Evolutionary conservation across 1,140 invertebrate genomes (phyloP), one percentile per base, ranked within the genome.

Genomic region (Polypedilum pembai): DNA sequence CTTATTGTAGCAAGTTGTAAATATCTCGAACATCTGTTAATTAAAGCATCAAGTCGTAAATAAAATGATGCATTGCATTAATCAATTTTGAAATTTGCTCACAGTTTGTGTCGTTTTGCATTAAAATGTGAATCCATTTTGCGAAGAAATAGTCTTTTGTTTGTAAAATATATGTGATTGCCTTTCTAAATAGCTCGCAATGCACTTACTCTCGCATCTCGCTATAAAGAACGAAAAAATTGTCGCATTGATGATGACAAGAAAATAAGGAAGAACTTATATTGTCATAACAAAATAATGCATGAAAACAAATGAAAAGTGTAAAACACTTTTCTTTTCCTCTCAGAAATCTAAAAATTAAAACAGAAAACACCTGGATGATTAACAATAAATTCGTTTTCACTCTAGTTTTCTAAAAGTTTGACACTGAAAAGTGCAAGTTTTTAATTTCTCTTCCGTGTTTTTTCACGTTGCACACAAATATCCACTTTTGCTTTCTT

Each of bases 241-340:
- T 56, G 45, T 56, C 45, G n/a, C n/a, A 56, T 33, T 33, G 24
- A 33, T 33, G 24, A 33, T 5, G 5, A 33, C 24, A 33, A 33
- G 24, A 33, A 5, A 56, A 56, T 56, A 56, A 56, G 45, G 45
- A 56, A 56, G 45, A 56, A 56, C n/a, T 56, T 15, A 56, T 15
- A 56, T 56, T 56, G 45, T 56, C 45, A 56, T 56, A 56, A 56
- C 45, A 56, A 56, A 56, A 12, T 56, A 33, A 56, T 56, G 45
- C 10, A 56, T 33, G 24, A 33, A 33, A 33, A 3, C 24, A 33
- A 33, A 33, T 33, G 24, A 33, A 33, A 33, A 33, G 24, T 33
- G 24, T 33, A 33, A 33, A 33, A 33, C n/a, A n/a, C n/a, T 3
- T 33, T 33, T 33, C 24, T 33, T 33, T n/a, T n/a, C n/a, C n/a